phyloP scores from a whole-genome alignment of 2,113 vertebrate species.

The Eulemur macaco region DNA sequence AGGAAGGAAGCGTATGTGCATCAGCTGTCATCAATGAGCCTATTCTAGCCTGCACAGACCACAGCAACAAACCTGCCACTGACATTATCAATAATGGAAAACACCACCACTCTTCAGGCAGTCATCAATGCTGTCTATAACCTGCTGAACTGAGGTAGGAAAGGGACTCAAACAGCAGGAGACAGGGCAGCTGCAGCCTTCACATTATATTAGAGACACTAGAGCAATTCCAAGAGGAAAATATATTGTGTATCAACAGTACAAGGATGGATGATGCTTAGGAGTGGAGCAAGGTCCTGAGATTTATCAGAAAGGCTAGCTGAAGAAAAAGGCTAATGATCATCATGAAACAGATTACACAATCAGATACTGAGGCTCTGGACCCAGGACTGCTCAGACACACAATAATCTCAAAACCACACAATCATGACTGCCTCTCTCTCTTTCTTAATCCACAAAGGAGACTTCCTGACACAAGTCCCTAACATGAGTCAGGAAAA shows the following conservation, averaged over 20 bases:
- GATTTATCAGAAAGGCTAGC: not conserved
- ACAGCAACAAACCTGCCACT: not conserved
- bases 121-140: not conserved
- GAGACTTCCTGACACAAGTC: not conserved
- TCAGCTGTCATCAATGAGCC: not conserved
- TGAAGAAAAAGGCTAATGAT: constrained; percentile 2
- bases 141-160: not conserved
- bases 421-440: not conserved
- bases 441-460: not conserved
- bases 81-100: constrained; percentile 26
- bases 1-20: not conserved
- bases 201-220: not conserved
- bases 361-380: constrained; percentile 9
- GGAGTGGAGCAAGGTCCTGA: not conserved
- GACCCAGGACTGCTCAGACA: not conserved
- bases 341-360: constrained; percentile 2
- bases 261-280: not conserved
- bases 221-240: constrained; percentile 22
- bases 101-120: not conserved
- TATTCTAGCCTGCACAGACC: not conserved
- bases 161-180: not conserved
- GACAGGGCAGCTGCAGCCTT: not conserved
- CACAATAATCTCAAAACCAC: not conserved
- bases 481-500: not conserved
- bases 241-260: not conserved